These are phyloP conservation scores for Theristicus caerulescens DNA, from an alignment of 2,113 vertebrate species.

Conservation along the genomic window DNA sequence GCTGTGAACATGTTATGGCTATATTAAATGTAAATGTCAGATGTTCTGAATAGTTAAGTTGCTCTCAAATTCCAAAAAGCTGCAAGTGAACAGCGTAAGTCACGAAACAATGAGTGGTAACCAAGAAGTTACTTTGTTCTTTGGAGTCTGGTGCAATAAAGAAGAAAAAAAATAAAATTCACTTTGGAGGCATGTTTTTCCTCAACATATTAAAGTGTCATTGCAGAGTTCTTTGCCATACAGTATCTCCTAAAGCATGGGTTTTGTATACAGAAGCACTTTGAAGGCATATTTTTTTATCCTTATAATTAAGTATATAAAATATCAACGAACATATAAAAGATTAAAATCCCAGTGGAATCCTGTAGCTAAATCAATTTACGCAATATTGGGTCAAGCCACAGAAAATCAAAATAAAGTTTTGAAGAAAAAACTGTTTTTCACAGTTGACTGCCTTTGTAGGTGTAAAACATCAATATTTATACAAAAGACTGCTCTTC, in stretches of 20 bases:
- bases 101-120: neutral
- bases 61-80: neutral
- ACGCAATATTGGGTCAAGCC: neutral
- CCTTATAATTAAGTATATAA: slow-evolving; percentile 27
- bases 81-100: neutral
- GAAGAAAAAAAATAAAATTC: neutral
- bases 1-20: neutral
- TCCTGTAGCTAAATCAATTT: slow-evolving; percentile 31
- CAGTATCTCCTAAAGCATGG: neutral
- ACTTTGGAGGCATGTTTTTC: neutral
- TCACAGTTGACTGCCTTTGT: slow-evolving; percentile 9
- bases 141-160: neutral
- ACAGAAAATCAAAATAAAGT: slow-evolving; percentile 49
- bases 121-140: neutral
- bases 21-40: neutral
- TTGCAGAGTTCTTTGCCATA: neutral
- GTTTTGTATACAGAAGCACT: slow-evolving; percentile 4
- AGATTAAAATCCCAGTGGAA: neutral
- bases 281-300: neutral
- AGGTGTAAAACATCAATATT: slow-evolving; percentile 56
- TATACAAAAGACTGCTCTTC: slow-evolving; percentile 32
- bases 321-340: slow-evolving; percentile 17
- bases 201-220: neutral
- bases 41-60: neutral
- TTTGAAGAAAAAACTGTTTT: slow-evolving; percentile 43